A percentile compares a stretch with the other conserved stretches of the same genome.
These are phyloP conservation scores for Sepioteuthis lessoniana DNA, from an alignment of 2,888 invertebrate species.

Conservation along the genomic window DNA sequence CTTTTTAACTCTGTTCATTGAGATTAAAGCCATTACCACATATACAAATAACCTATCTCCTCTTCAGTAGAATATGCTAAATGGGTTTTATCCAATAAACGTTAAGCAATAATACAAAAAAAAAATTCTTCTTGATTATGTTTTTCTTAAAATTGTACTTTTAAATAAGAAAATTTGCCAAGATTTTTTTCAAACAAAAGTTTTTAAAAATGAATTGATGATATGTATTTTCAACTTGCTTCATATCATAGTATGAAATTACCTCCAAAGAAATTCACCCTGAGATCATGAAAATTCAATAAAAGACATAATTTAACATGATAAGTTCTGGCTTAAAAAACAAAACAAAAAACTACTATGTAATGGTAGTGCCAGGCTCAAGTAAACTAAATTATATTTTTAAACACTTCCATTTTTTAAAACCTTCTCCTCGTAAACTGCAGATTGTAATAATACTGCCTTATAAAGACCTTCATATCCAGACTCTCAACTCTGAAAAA, in stretches of 20 bases:
- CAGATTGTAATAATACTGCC: background rate
- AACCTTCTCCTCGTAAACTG: background rate
- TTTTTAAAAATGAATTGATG: background rate
- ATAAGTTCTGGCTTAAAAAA: background rate
- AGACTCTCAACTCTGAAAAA: background rate
- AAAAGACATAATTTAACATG: background rate
- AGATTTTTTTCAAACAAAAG: background rate
- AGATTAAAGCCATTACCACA: background rate
- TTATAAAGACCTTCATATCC: background rate
- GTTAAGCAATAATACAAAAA: background rate
- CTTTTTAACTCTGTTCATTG: background rate
- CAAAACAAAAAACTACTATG: background rate
- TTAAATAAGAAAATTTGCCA: background rate
- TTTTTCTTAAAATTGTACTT: background rate
- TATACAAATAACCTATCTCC: background rate
- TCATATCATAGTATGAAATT: background rate
- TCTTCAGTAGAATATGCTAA: background rate
- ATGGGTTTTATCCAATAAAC: background rate
- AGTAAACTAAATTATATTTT: background rate
- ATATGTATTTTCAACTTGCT: background rate
- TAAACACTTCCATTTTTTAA: too few species aligned
- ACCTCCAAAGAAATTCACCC: background rate
- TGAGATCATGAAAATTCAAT: slow-evolving; percentile 12
- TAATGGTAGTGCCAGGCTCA: background rate
- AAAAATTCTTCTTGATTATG: background rate